Conservation (phyloP, 1,140 invertebrate species). For the Listronotus bonariensis region DNA sequence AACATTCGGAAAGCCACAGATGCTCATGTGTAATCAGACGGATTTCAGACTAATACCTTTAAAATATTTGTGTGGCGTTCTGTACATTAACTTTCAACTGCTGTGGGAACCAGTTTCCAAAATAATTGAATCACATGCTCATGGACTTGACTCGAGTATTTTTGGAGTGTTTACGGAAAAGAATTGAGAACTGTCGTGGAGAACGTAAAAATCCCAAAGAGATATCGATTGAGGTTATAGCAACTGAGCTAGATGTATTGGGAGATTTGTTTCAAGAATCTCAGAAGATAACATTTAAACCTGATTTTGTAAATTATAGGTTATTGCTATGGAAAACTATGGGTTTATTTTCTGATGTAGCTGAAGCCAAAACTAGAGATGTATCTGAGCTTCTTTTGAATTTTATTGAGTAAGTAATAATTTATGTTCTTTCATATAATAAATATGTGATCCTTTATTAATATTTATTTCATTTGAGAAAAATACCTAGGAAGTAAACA, state of each 20-base stretch:
- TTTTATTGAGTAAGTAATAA: slow-evolving; percentile 67
- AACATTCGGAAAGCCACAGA: slow-evolving; percentile 64
- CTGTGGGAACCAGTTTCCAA: slow-evolving; percentile 83
- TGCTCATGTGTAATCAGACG: slow-evolving; percentile 60
- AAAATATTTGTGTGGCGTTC: slow-evolving; percentile 77
- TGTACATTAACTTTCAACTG: slow-evolving; percentile 86
- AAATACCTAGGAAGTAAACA: too few species aligned
- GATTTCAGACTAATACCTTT: slow-evolving; percentile 67
- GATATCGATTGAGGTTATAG: slow-evolving; percentile 25
- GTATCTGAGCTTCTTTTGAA: slow-evolving; percentile 76
- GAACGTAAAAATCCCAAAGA: slow-evolving; percentile 43
- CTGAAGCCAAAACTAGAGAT: slow-evolving; percentile 79
- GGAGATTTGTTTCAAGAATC: slow-evolving; percentile 39
- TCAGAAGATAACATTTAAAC: slow-evolving; percentile 60
- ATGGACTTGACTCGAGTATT: slow-evolving; percentile 66
- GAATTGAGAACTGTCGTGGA: slow-evolving; percentile 63
- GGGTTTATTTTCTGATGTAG: slow-evolving; percentile 70
- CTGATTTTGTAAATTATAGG: slow-evolving; percentile 76
- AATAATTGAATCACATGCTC: slow-evolving; percentile 74
- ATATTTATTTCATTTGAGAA: too few species aligned
- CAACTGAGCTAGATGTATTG: slow-evolving; percentile 39
- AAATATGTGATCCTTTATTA: too few species aligned
- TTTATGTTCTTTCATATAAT: slow-evolving; percentile 19
- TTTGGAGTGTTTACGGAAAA: slow-evolving; percentile 77
- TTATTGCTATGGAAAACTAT: slow-evolving; percentile 81